Evolutionary conservation across 2,797 vertebrate species (phyloP).

Genomic region (Anabacerthia variegaticeps): DNA sequence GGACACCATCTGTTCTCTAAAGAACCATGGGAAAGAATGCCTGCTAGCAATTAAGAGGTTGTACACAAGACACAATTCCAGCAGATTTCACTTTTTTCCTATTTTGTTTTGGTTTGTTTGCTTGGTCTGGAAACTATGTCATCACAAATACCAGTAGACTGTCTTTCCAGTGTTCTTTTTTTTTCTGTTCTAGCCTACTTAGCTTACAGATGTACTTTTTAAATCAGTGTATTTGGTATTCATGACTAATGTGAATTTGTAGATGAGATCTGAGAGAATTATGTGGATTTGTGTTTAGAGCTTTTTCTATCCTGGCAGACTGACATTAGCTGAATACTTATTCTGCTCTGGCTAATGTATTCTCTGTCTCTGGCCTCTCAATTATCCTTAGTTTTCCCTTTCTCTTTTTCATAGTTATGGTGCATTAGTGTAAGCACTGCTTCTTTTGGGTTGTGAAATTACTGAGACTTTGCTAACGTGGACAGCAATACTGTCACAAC

Average conservation of each 20-base stretch:
- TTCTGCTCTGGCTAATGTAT: conserved; percentile 11
- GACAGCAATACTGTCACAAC: background rate
- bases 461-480: background rate
- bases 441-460: background rate
- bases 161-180: background rate
- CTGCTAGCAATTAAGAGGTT: background rate
- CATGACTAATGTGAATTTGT: conserved; percentile 40
- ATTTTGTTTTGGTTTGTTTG: background rate
- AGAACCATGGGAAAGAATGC: background rate
- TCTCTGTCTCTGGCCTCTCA: background rate
- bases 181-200: background rate
- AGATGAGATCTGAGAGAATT: conserved; percentile 51
- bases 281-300: conserved; percentile 56
- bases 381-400: conserved; percentile 14
- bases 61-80: background rate
- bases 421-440: background rate
- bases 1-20: conserved; percentile 43
- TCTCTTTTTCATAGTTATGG: background rate
- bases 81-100: background rate
- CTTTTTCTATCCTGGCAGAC: conserved; percentile 9
- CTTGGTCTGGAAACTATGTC: background rate
- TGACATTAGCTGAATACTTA: conserved; percentile 10
- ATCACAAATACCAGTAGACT: background rate
- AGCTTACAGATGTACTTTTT: conserved; percentile 9
- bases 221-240: conserved; percentile 22